Base-by-base conservation (phyloP, 2,113 vertebrate genomes). In the Glaucidium brasilianum region DNA sequence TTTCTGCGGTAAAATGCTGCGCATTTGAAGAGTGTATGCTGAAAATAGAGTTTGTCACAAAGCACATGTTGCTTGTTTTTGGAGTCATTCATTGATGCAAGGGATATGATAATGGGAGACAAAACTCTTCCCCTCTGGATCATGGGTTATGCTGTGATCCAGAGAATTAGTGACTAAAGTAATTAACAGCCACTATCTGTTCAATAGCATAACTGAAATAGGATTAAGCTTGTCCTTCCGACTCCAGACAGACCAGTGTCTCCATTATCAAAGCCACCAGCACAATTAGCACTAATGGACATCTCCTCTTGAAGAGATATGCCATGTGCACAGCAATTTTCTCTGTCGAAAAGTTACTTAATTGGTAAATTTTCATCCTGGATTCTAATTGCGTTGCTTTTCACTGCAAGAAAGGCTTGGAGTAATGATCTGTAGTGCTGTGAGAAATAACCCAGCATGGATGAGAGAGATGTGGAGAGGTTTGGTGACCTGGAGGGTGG, bases 211-310 rank as follows among this genome's bases (percentile, higher is more conserved):
- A 78, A 76, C 43, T 82, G 59, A 81, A 91, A 95, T 27, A 12
- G 12, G 89, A 73, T 95, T 82, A 82, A 85, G 58, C 50, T 84
- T 53, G 13, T 87, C 84, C 77, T n/a, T 62, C 52, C 6, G 3
- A 47, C 74, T 62, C 86, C 73, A 49, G 74, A 41, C 66, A 78
- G n/a, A 50, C 21, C 53, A 13, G 13, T 25, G 73, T 53, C 60
- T 94, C 56, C 80, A 66, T 43, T 72, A 58, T 66, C 83, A 82
- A 79, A 93, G 91, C 80, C 92, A 96, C 80, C 85, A 75, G 62
- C 74, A 91, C 76, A 76, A 76, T 87, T 55, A 92, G 64, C 77
- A 34, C 73, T 85, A 88, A 92, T 90, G 89, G 76, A 41, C 53
- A 14, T 81, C 67, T 79, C 53, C 53, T 59, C 35, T 60, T 78